Base-by-base conservation (phyloP, 1,140 invertebrate genomes). In the Megalonaias nervosa region DNA sequence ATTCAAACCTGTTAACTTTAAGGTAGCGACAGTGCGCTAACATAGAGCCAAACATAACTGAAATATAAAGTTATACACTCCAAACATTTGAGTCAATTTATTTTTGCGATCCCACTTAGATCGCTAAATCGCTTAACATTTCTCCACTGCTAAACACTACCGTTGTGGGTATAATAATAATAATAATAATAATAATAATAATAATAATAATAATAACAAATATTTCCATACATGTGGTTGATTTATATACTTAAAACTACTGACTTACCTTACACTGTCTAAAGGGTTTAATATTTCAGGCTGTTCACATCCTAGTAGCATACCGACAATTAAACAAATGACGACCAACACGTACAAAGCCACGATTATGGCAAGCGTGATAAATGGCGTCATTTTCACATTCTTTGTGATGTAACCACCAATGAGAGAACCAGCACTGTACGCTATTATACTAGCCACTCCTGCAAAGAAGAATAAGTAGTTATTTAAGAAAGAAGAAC, bases 321-420 rank as follows among this genome's bases (percentile, higher is more conserved):
- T 77, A 2, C 67, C 64, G 5, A 70, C 23, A 13, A 31, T 31
- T 14, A 68, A 55, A 3, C 60, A 19, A 12, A 80, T 19, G 2
- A 65, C 21, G 12, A 61, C 61, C 15, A 64, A 67, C 2, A 70
- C 16, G 16, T 55, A 21, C 9, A 65, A 62, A 9, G 59, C 14
- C 2, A 69, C 26, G 4, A 81, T 56, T 6, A 77, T 0, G 55
- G 78, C 77, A 17, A 85, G 26, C 48, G 70, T 78, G 3, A 23
- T 70, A 21, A 77, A 38, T 9, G 84, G 84, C 1, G 78, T 76
- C 74, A 82, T 62, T 26, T 83, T 80, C 19, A 81, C 72, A 19
- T 77, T 71, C 58, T 74, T 76, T 4, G 84, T 85, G 23, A 83
- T 26, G 17, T 55, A 62, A 0, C 84, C 84, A 5, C 84, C 81